Evolutionary conservation across 2,113 vertebrate species (phyloP).

Genomic region (Gallinago media): DNA sequence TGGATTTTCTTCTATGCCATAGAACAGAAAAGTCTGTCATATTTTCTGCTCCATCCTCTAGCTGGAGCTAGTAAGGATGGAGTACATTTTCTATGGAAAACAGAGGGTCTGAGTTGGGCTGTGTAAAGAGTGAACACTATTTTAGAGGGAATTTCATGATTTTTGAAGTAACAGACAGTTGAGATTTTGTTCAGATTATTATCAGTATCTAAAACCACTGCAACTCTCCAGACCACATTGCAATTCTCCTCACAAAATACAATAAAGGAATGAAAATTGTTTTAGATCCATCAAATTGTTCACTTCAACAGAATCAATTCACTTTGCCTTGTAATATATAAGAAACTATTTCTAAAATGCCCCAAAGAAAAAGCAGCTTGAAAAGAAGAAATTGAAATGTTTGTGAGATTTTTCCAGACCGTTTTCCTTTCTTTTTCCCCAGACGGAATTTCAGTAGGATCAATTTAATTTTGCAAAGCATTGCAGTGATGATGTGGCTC

Average conservation of each 20-base stretch:
- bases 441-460: background rate
- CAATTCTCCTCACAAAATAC: constrained; percentile 4
- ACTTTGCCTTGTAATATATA: constrained; percentile 8
- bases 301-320: constrained; percentile 7
- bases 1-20: background rate
- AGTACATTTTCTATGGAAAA: background rate
- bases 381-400: constrained; percentile 2
- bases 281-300: constrained; percentile 47
- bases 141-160: background rate
- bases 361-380: constrained; percentile 28
- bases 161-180: constrained; percentile 1
- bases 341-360: constrained; percentile 25
- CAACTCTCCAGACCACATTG: background rate
- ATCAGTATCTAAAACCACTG: background rate
- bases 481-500: background rate
- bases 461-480: constrained; percentile 10
- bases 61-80: background rate
- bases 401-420: background rate
- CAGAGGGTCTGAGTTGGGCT: background rate
- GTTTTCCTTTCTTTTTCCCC: background rate
- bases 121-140: background rate
- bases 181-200: background rate
- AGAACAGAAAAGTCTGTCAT: background rate
- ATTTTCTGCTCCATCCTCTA: background rate
- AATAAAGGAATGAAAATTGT: constrained; percentile 39